Evolutionary conservation across 23 tunicate species (phyloP).

Genomic region (Oikopleura dioica): DNA sequence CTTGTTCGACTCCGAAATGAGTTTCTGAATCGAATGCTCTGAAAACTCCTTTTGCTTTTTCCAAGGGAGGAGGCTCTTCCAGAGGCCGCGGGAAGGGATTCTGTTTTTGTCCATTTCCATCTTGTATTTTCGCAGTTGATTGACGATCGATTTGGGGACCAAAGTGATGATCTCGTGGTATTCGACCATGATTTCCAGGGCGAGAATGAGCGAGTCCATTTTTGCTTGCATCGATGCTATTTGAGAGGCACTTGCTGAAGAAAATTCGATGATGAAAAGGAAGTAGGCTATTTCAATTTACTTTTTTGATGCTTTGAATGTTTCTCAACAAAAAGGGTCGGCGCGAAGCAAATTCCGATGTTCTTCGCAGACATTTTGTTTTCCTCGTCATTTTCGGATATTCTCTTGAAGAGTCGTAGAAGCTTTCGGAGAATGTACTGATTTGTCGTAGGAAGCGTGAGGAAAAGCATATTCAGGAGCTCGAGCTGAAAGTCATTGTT

Average conservation of each 20-base stretch:
- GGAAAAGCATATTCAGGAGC: background rate
- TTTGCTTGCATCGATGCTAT: background rate
- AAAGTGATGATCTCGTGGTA: background rate
- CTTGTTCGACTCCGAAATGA: too few species aligned
- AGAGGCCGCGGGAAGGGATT: too few species aligned
- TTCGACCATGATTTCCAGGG: background rate
- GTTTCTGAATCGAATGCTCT: too few species aligned
- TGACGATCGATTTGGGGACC: background rate
- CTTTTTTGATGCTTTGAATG: background rate
- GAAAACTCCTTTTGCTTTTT: too few species aligned
- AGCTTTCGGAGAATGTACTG: background rate
- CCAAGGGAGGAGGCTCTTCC: too few species aligned
- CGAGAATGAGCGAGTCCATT: background rate
- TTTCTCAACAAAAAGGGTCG: background rate
- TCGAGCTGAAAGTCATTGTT: too few species aligned
- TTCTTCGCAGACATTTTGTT: conserved; percentile 5
- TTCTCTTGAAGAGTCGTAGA: background rate
- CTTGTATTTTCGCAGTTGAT: conserved; percentile 2
- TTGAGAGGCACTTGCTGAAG: too few species aligned
- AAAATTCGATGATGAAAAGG: background rate
- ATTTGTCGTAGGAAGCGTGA: background rate
- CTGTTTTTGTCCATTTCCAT: background rate
- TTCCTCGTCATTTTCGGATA: background rate
- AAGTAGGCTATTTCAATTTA: background rate
- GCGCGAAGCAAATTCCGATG: conserved; percentile 1